A percentile compares a stretch with the other conserved stretches of the same genome.
phyloP scores from a whole-genome alignment of 2,113 vertebrate species.

The Hylia prasina region DNA sequence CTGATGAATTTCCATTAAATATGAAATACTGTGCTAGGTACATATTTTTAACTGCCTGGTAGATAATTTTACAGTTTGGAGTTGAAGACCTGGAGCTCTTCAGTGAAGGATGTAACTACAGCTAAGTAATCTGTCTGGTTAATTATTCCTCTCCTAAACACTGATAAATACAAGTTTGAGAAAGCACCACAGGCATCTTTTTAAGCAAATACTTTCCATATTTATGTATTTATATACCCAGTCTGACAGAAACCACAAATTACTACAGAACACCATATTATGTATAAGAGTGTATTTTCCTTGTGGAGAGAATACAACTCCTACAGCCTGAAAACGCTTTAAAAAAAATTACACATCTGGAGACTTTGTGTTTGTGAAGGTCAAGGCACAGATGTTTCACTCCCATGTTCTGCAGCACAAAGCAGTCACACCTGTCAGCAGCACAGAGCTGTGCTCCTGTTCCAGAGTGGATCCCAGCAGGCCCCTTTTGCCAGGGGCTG shows the following conservation, averaged over 20 bases:
- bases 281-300: neutral
- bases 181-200: neutral
- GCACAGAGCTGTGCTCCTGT: neutral
- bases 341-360: neutral
- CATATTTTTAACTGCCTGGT: slow-evolving; percentile 36
- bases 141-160: slow-evolving; percentile 24
- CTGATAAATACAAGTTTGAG: slow-evolving; percentile 8
- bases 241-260: neutral
- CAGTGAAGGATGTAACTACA: neutral
- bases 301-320: neutral
- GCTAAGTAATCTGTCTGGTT: neutral
- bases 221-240: neutral
- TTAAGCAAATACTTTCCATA: neutral
- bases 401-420: neutral
- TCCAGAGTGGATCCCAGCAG: neutral
- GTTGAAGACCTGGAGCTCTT: neutral
- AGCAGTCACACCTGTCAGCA: neutral
- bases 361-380: neutral
- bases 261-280: neutral
- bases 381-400: neutral
- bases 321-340: neutral
- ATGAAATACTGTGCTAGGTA: slow-evolving; percentile 26
- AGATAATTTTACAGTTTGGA: slow-evolving; percentile 28
- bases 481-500: neutral
- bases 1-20: slow-evolving; percentile 47